Conservation (phyloP, 2,888 invertebrate species). For the Coenonympha glycerion region DNA sequence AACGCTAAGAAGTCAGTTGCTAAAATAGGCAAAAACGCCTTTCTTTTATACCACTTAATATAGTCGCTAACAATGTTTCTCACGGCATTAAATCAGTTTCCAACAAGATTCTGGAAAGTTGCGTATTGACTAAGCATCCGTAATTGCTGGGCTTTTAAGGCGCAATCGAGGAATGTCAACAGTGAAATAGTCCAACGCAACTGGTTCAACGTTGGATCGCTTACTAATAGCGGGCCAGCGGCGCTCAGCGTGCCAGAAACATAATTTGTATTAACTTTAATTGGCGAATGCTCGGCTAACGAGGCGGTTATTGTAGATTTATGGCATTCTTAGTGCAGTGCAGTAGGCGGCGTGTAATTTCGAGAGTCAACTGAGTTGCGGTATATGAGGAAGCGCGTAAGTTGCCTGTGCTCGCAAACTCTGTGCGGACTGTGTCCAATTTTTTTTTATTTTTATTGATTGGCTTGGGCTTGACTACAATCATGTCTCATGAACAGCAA, state of each 20-base stretch:
- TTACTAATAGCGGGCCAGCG: slow-evolving; percentile 1
- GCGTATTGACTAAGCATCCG: not conserved
- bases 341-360: no score
- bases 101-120: not conserved
- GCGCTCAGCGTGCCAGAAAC: not conserved
- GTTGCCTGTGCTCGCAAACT: no score
- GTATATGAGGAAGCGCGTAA: no score
- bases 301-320: not conserved
- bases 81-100: not conserved
- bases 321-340: no score
- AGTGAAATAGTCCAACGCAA: not conserved
- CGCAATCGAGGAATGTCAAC: not conserved
- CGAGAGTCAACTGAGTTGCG: no score
- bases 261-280: not conserved
- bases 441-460: no score
- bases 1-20: no score
- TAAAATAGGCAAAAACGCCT: no score
- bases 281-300: not conserved
- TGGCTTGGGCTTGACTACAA: no score
- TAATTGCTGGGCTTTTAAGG: not conserved
- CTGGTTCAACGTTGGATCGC: not conserved
- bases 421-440: no score
- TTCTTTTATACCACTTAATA: no score
- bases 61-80: not conserved
- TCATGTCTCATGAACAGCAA: no score